These are phyloP conservation scores for Alfaro cultratus DNA, from an alignment of 2,797 vertebrate species.

Conservation along the genomic window DNA sequence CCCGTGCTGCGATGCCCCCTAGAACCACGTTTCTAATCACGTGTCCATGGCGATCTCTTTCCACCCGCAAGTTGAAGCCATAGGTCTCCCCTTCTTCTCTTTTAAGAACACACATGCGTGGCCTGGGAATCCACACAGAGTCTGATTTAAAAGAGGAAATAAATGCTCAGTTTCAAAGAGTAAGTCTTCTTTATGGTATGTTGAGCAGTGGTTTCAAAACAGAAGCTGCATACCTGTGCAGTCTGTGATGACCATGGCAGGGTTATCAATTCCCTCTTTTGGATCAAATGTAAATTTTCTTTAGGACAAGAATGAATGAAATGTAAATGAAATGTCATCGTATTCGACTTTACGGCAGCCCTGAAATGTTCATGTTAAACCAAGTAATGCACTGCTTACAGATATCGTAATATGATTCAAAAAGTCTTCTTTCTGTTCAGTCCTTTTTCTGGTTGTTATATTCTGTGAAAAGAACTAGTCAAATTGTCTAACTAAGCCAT, in stretches of 20 bases:
- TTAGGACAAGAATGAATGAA: conserved; percentile 6
- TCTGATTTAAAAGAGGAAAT: conserved; percentile 45
- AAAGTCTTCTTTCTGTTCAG: neutral
- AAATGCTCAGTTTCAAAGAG: neutral
- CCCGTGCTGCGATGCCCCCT: conserved; percentile 83
- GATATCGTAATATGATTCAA: neutral
- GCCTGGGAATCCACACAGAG: conserved; percentile 28
- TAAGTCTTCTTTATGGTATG: neutral
- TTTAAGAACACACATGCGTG: conserved; percentile 85
- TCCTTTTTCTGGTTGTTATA: neutral
- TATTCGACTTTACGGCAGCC: conserved; percentile 36
- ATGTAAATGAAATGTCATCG: conserved; percentile 19
- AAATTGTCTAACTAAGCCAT: neutral
- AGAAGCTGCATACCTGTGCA: conserved; percentile 67
- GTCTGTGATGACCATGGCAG: conserved; percentile 84
- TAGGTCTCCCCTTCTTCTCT: conserved; percentile 73
- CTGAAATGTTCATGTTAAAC: conserved; percentile 38
- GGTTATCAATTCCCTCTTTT: conserved; percentile 95
- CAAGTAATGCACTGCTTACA: neutral
- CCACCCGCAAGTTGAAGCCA: conserved; percentile 72
- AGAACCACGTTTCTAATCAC: conserved; percentile 81
- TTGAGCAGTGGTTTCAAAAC: neutral
- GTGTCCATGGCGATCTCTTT: conserved; percentile 68
- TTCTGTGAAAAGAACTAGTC: neutral
- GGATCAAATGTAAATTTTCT: conserved; percentile 92